phyloP scores from a whole-genome alignment of 2,113 vertebrate genomes.

The Scartelaos histophorus region DNA sequence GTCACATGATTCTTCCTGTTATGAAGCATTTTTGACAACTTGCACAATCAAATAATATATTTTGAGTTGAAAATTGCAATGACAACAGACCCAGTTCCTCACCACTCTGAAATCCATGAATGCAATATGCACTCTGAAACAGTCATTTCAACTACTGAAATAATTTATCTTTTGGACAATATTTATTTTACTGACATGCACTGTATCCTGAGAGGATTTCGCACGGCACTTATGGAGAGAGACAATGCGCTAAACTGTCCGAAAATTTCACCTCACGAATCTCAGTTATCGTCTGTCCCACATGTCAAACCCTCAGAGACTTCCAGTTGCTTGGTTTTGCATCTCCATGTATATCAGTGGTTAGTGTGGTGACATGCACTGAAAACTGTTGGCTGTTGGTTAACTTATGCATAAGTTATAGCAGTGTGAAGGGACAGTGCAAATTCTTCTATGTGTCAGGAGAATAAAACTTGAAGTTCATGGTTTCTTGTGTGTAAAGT shows the following conservation, averaged over 20 bases:
- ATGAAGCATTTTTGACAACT: too few relatives aligned
- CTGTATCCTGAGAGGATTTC: neutral
- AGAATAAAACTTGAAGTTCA: slow-evolving; percentile 48
- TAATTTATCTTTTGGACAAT: neutral
- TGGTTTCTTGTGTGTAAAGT: slow-evolving; percentile 13
- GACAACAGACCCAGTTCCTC: too few relatives aligned
- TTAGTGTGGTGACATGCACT: slow-evolving; percentile 28
- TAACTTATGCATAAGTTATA: neutral
- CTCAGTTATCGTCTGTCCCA: slow-evolving; percentile 23
- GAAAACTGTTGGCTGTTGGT: slow-evolving; percentile 7
- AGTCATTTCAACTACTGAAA: neutral
- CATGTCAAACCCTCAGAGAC: slow-evolving; percentile 24
- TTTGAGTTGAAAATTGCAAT: too few relatives aligned
- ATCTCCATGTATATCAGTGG: neutral
- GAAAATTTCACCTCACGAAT: slow-evolving; percentile 26
- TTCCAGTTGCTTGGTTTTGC: slow-evolving; percentile 32
- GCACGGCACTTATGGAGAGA: slow-evolving; percentile 3
- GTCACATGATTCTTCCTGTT: too few relatives aligned
- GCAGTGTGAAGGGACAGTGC: neutral
- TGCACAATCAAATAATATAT: too few relatives aligned
- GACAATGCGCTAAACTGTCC: slow-evolving; percentile 37
- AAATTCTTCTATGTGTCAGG: slow-evolving; percentile 15
- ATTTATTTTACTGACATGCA: slow-evolving; percentile 1
- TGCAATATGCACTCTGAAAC: neutral
- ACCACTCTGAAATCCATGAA: too few relatives aligned